Base-by-base conservation (phyloP, 1,140 invertebrate species). In the Tetraneura akinire region DNA sequence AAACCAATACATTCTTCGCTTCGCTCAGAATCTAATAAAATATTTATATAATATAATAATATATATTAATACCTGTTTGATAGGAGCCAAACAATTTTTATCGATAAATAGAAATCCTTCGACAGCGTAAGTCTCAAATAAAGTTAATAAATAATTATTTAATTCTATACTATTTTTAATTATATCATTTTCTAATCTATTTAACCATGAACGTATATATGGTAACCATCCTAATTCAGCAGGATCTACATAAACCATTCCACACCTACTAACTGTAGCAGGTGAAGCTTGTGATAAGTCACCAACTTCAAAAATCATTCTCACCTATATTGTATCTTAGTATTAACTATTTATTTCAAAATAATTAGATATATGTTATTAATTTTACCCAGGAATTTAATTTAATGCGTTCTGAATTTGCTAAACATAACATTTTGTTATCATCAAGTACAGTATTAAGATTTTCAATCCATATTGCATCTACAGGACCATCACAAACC, bases 381-480 rank as follows among this genome's bases (percentile, higher is more conserved):
- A 14, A 1, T 18, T 18, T 4, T 70, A 71, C 80, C 80, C 70
- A 73, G 23, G 80, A 76, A 13, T 16, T 64, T 23, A 97, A 89
- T 86, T 96, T 95, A 53, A 97, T 96, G 81, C 95, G 90, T 85
- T 97, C 95, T 3, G 93, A 94, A 86, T 94, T 94, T 6, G 93
- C 91, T 5, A 95, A 85, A 83, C 93, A 95, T 1, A 96, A 86
- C 91, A 96, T 96, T 87, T 97, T 97, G 85, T 97, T 97, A 85
- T 97, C 95, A 84, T 97, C 96, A 10, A 97, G 86, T 3, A 94
- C 93, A 0, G 95, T 96, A 85, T 97, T 97, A 89, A 98, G 91
- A 85, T 96, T 97, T 86, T 97, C 95, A 68, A 97, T 96, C 96
- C 96, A 98, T 3, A 96, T 91, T 10, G 95, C 94, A 86, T 97